phyloP scores from a whole-genome alignment of 2,888 invertebrate species.

The Argynnis bischoffii region DNA sequence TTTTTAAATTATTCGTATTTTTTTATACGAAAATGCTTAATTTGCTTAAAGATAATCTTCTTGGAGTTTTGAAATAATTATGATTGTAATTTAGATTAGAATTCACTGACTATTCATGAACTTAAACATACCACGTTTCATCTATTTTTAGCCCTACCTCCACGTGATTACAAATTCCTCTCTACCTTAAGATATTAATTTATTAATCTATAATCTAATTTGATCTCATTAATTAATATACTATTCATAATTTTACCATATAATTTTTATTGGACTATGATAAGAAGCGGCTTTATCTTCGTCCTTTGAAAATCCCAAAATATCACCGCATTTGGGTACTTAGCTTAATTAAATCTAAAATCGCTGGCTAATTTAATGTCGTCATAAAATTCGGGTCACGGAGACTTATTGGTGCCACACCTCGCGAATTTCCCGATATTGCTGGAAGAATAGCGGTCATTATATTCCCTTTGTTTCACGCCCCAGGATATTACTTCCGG shows the following conservation, averaged over 20 bases:
- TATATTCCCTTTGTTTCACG: slow-evolving; percentile 72
- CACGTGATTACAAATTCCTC: no score
- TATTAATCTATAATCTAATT: no score
- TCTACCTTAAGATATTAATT: no score
- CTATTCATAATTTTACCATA: slow-evolving; percentile 10
- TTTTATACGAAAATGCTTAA: no score
- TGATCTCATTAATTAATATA: no score
- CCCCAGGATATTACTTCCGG: slow-evolving; percentile 72
- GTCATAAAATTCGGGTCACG: slow-evolving; percentile 61
- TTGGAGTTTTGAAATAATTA: no score
- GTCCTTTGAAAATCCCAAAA: slow-evolving; percentile 16
- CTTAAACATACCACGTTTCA: no score
- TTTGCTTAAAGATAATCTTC: no score
- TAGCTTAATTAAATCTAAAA: slow-evolving; percentile 65
- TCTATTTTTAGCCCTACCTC: no score
- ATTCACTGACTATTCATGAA: no score
- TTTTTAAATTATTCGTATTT: no score
- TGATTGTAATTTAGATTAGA: no score
- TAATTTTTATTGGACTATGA: slow-evolving; percentile 10
- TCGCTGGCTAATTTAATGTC: slow-evolving; percentile 61
- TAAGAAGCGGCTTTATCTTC: not conserved
- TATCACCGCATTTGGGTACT: slow-evolving; percentile 31
- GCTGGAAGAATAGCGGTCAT: slow-evolving; percentile 63
- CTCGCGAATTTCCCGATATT: slow-evolving; percentile 70
- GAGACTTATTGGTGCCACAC: slow-evolving; percentile 64